phyloP scores from a whole-genome alignment of 1,140 invertebrate genomes.

The Amphibalanus amphitrite region DNA sequence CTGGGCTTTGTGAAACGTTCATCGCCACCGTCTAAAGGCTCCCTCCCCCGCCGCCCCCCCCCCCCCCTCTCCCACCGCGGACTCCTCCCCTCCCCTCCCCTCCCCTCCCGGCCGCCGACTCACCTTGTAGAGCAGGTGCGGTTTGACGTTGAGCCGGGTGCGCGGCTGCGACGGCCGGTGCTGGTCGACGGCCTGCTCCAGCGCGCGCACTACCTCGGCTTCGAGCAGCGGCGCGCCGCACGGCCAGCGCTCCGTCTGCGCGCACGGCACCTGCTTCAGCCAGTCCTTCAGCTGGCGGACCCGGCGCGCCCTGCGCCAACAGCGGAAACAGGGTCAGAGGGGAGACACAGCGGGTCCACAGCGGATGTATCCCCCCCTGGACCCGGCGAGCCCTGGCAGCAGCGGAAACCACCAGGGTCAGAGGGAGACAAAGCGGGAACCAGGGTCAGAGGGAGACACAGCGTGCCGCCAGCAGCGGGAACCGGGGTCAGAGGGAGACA shows the following conservation, averaged over 20 bases:
- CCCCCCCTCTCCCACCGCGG: too few species aligned
- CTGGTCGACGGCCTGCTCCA: slow-evolving; percentile 31
- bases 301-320: slow-evolving; percentile 19
- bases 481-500: too few species aligned
- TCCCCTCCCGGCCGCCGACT: too few species aligned
- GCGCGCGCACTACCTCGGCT: slow-evolving; percentile 39
- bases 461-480: too few species aligned
- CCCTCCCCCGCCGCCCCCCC: too few species aligned
- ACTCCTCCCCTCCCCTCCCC: too few species aligned
- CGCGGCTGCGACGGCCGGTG: slow-evolving; percentile 10
- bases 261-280: slow-evolving; percentile 47
- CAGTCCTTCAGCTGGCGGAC: slow-evolving; percentile 44
- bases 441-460: too few species aligned
- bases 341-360: slow-evolving; percentile 14
- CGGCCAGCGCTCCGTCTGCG: slow-evolving; percentile 35
- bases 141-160: slow-evolving; percentile 47
- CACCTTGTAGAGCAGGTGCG: slow-evolving; percentile 53
- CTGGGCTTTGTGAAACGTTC: too few species aligned
- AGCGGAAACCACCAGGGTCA: too few species aligned
- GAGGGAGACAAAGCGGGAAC: not conserved
- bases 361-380: too few species aligned
- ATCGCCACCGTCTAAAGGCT: too few species aligned
- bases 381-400: too few species aligned
- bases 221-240: slow-evolving; percentile 48
- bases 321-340: slow-evolving; percentile 11